A percentile compares a stretch with the other conserved stretches of the same genome.
phyloP scores from a whole-genome alignment of 2,888 invertebrate species.

The Omphaloscelis lunosa region DNA sequence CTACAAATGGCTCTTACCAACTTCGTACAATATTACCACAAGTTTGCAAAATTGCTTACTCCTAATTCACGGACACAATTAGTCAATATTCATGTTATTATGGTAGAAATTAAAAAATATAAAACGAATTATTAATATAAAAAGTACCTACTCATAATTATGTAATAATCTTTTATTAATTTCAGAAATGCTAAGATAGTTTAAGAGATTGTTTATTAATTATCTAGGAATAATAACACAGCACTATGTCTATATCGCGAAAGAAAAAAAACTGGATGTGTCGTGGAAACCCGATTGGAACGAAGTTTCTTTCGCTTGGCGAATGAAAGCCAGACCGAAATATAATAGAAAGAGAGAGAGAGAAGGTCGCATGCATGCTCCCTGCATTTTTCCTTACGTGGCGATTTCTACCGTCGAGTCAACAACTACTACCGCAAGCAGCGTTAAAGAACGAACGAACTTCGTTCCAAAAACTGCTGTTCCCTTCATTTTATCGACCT shows the following conservation, averaged over 20 bases:
- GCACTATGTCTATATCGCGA: background rate
- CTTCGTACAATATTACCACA: constrained; percentile 99
- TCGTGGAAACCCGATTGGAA: no score
- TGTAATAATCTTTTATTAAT: background rate
- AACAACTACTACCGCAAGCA: no score
- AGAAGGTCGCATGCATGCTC: no score
- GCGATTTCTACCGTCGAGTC: no score
- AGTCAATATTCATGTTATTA: constrained; percentile 99
- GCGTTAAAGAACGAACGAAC: no score
- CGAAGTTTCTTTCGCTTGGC: no score
- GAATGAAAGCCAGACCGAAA: no score
- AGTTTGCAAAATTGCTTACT: constrained; percentile 98
- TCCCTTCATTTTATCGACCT: background rate
- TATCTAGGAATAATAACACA: background rate
- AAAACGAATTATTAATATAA: constrained; percentile 96
- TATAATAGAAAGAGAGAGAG: no score
- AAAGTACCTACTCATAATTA: background rate
- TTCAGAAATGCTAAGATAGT: constrained; percentile 7
- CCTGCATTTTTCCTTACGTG: no score
- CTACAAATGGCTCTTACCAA: constrained; percentile 98
- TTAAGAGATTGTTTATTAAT: constrained; percentile 2
- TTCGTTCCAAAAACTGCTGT: background rate
- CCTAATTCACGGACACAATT: constrained; percentile 96
- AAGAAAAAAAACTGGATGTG: no score
- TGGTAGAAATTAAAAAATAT: constrained; percentile 99